Evolutionary conservation across 53 echinoderm and acorn worm species (phyloP).

Genomic region (Stichopus horrens): DNA sequence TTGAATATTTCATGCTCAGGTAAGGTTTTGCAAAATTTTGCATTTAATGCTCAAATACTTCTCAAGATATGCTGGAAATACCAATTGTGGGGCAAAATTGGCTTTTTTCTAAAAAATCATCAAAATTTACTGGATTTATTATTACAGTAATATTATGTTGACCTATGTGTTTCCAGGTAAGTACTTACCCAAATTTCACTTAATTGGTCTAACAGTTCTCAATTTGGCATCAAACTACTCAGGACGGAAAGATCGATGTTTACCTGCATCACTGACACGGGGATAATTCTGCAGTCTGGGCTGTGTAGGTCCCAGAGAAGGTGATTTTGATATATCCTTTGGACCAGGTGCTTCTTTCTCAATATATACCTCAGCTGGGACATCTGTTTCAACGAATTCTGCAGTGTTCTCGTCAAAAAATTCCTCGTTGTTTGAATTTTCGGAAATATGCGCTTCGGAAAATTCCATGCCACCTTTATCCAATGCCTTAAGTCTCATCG

Average conservation of each 20-base stretch:
- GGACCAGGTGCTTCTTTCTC: constrained; percentile 5
- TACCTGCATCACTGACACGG: neutral
- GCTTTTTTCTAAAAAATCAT: too few relatives aligned
- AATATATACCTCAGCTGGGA: constrained; percentile 8
- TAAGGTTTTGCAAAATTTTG: too few relatives aligned
- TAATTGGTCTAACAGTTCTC: too few relatives aligned
- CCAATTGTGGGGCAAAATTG: too few relatives aligned
- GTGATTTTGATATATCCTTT: constrained; percentile 22
- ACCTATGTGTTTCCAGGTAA: too few relatives aligned
- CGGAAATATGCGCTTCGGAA: constrained; percentile 4
- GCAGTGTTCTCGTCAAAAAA: constrained; percentile 3
- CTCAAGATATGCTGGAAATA: too few relatives aligned
- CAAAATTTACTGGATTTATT: too few relatives aligned
- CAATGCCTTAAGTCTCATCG: neutral
- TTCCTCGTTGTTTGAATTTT: constrained; percentile 19
- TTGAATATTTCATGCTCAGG: too few relatives aligned
- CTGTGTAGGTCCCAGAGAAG: constrained; percentile 8
- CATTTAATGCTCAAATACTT: too few relatives aligned
- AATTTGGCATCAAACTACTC: neutral
- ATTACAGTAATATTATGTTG: too few relatives aligned
- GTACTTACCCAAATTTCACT: too few relatives aligned
- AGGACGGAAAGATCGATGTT: constrained; percentile 2
- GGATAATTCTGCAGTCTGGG: constrained; percentile 7
- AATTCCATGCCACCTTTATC: constrained; percentile 9
- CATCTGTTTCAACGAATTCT: constrained; percentile 22